Evolutionary conservation across 2,888 invertebrate species (phyloP).

Genomic region (Mythimna pallens): DNA sequence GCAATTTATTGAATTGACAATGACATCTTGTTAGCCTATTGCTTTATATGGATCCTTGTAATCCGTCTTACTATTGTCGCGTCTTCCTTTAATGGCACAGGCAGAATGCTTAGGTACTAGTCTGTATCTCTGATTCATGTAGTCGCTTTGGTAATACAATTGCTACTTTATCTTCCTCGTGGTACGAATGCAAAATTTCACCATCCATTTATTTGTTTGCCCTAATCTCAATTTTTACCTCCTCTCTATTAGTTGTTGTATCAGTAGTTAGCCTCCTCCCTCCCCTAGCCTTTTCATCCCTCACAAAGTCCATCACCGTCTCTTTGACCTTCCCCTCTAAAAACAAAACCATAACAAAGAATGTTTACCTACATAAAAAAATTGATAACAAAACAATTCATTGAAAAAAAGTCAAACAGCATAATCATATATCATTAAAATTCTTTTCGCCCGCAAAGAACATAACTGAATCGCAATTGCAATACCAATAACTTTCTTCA

Average conservation of each 20-base stretch:
- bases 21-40: slow-evolving; percentile 36
- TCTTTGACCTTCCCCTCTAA: not conserved
- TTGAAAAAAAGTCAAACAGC: slow-evolving; percentile 14
- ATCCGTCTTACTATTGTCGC: not conserved
- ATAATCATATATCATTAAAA: slow-evolving; percentile 39
- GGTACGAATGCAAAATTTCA: not conserved
- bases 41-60: not conserved
- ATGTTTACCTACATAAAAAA: not conserved
- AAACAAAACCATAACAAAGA: slow-evolving; percentile 17
- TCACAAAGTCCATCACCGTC: not conserved
- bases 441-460: slow-evolving; percentile 30
- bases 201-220: no score
- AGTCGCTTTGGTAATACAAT: not conserved
- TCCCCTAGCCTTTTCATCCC: not conserved
- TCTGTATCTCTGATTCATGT: not conserved
- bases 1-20: slow-evolving; percentile 39
- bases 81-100: not conserved
- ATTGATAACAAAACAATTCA: slow-evolving; percentile 17
- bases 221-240: no score
- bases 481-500: slow-evolving; percentile 59
- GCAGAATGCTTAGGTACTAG: not conserved
- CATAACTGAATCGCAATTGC: slow-evolving; percentile 33
- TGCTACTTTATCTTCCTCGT: not conserved
- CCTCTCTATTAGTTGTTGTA: not conserved
- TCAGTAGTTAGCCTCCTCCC: not conserved